These are phyloP conservation scores for Cyprinodon tularosa DNA, from an alignment of 2,113 vertebrate species.

Conservation along the genomic window DNA sequence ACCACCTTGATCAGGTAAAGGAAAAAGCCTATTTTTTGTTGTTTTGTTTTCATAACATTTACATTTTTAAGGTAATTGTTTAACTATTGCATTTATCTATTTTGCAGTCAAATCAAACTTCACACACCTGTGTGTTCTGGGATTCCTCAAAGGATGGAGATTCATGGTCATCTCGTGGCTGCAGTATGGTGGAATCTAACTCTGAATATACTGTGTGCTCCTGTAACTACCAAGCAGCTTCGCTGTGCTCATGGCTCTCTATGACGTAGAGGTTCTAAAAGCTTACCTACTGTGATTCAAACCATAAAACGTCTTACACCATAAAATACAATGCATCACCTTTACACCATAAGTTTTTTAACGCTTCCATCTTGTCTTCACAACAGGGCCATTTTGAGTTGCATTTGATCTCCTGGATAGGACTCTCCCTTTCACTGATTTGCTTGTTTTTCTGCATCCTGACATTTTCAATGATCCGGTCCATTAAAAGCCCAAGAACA, in stretches of 20 bases:
- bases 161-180: constrained; percentile 81
- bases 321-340: too few relatives aligned
- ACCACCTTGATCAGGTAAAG: constrained; percentile 54
- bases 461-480: constrained; percentile 82
- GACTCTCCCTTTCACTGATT: constrained; percentile 81
- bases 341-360: too few relatives aligned
- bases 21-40: not conserved
- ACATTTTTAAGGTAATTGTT: not conserved
- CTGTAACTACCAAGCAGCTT: constrained; percentile 51
- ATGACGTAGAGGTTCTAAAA: too few relatives aligned
- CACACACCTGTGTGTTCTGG: constrained; percentile 83
- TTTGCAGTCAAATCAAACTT: constrained; percentile 5
- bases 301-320: too few relatives aligned
- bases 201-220: constrained; percentile 70
- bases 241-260: too few relatives aligned
- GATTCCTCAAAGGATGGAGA: constrained; percentile 26
- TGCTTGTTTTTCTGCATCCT: constrained; percentile 85
- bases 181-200: constrained; percentile 47
- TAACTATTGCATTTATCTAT: not conserved
- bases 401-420: constrained; percentile 81
- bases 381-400: constrained; percentile 77
- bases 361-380: too few relatives aligned
- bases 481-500: constrained; percentile 84
- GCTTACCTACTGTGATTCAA: too few relatives aligned
- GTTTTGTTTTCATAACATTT: not conserved